phyloP scores from a whole-genome alignment of 1,140 invertebrate genomes.

The Arctopsyche grandis region DNA sequence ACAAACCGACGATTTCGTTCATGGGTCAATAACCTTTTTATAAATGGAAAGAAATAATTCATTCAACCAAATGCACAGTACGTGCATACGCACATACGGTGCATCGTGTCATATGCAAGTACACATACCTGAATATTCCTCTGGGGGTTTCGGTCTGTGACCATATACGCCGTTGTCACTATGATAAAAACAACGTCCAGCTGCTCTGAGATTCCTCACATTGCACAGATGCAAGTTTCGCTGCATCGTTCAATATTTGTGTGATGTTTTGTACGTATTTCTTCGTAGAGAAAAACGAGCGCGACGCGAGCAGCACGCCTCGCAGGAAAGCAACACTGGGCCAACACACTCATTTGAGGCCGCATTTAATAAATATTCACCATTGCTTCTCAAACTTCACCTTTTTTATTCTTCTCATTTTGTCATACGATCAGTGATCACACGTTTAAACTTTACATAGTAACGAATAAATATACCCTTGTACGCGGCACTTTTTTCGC shows the following conservation, averaged over 20 bases:
- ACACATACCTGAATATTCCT: constrained; percentile 66
- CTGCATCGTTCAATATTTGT: constrained; percentile 37
- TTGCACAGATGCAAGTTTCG: constrained; percentile 35
- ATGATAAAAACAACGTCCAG: constrained; percentile 63
- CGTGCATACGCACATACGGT: not conserved
- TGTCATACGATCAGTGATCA: too few relatives aligned
- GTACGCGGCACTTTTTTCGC: too few relatives aligned
- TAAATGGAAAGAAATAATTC: not conserved
- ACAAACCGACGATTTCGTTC: too few relatives aligned
- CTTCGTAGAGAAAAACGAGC: not conserved
- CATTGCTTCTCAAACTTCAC: constrained; percentile 13
- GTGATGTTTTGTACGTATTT: not conserved
- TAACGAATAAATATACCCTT: too few relatives aligned
- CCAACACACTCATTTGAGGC: constrained; percentile 20
- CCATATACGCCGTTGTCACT: constrained; percentile 70
- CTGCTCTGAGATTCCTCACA: not conserved
- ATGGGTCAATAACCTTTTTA: not conserved
- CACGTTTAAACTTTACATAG: too few relatives aligned
- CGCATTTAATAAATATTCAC: constrained; percentile 1
- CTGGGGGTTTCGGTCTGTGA: constrained; percentile 61
- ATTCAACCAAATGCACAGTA: too few relatives aligned
- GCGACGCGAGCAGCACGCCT: not conserved
- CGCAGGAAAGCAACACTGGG: constrained; percentile 5
- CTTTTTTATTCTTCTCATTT: too few relatives aligned
- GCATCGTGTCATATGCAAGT: not conserved